phyloP scores from a whole-genome alignment of 2,113 vertebrate genomes.

The Piprites chloris region DNA sequence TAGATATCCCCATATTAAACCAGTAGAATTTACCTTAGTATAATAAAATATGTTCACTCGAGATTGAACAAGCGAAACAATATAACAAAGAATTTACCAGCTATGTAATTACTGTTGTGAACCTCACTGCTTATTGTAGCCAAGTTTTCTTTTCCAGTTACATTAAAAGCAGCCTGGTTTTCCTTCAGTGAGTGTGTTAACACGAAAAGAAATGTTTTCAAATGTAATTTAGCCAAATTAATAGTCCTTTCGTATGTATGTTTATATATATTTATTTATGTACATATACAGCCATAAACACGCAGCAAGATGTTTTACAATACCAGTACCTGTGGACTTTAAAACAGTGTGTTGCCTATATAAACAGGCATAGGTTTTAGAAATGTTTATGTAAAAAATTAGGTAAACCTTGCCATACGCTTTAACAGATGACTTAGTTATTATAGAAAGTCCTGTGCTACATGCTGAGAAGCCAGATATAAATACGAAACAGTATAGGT shows the following conservation, averaged over 20 bases:
- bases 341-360: constrained; percentile 13
- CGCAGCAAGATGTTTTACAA: not conserved
- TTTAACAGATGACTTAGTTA: constrained; percentile 41
- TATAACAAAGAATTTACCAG: not conserved
- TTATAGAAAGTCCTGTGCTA: constrained; percentile 20
- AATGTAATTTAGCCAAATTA: not conserved
- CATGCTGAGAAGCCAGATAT: constrained; percentile 58
- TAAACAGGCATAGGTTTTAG: not conserved
- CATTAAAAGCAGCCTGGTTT: not conserved
- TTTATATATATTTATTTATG: not conserved
- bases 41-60: not conserved
- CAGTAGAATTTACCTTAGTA: not conserved
- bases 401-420: constrained; percentile 37
- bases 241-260: not conserved
- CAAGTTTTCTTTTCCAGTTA: not conserved
- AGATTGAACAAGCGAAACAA: not conserved
- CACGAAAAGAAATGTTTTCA: not conserved
- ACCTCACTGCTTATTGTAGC: not conserved
- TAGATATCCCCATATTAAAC: not conserved
- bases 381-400: constrained; percentile 26
- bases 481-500: constrained; percentile 59
- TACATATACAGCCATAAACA: not conserved
- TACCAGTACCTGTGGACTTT: not conserved
- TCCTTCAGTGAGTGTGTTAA: not conserved
- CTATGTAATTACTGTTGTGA: not conserved